A percentile compares a stretch with the other conserved stretches of the same genome.
These are phyloP conservation scores for Ariopsis seemanni DNA, from an alignment of 2,113 vertebrate species.

Conservation along the genomic window DNA sequence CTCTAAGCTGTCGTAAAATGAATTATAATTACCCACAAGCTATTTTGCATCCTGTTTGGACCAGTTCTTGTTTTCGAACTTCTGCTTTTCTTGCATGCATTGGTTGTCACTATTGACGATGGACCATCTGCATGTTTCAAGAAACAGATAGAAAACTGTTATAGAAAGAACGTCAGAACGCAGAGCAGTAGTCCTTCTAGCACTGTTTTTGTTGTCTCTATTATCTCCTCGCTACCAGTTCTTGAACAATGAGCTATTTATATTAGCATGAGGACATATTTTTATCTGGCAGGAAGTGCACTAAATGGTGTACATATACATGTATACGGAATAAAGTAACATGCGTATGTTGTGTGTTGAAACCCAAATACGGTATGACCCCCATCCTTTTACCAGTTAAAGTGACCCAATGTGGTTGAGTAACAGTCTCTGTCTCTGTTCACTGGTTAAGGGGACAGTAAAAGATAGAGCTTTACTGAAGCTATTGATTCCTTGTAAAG, in stretches of 20 bases:
- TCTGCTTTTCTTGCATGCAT: background rate
- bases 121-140: background rate
- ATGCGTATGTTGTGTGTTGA: no score
- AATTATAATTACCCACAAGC: background rate
- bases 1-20: background rate
- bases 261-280: background rate
- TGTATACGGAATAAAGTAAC: no score
- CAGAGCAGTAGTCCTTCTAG: background rate
- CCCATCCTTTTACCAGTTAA: constrained; percentile 16
- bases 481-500: constrained; percentile 51
- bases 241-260: background rate
- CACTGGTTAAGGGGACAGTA: constrained; percentile 24
- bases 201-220: background rate
- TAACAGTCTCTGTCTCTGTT: constrained; percentile 28
- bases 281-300: background rate
- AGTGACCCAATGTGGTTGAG: background rate
- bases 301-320: no score
- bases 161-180: background rate
- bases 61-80: background rate
- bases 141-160: background rate
- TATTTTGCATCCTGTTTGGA: background rate
- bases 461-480: constrained; percentile 41
- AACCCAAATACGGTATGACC: background rate
- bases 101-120: background rate
- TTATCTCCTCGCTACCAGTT: background rate